phyloP scores from a whole-genome alignment of 2,888 invertebrate genomes.

The Limnephilus auricula region DNA sequence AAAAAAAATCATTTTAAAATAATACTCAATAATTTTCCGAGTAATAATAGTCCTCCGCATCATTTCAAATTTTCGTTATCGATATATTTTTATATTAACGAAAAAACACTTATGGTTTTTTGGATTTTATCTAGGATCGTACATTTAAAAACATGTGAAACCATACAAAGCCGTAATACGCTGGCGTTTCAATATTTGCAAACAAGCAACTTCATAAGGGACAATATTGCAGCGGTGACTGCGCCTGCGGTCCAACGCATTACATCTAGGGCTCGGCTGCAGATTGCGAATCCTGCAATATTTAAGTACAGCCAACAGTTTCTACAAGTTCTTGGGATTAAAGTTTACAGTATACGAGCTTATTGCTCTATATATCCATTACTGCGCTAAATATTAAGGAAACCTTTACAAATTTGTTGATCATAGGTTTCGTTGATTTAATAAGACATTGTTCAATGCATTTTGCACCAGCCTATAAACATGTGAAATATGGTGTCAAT shows the following conservation, averaged over 20 bases:
- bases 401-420: not conserved
- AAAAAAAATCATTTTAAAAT: no score
- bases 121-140: not conserved
- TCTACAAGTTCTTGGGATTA: not conserved
- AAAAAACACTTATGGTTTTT: no score
- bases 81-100: no score
- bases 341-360: not conserved
- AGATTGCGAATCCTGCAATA: not conserved
- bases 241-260: not conserved
- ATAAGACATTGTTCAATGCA: no score
- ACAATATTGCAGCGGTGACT: not conserved
- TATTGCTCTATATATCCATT: not conserved
- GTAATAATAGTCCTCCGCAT: no score
- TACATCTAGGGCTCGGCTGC: not conserved
- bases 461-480: no score
- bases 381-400: not conserved
- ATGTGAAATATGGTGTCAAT: no score
- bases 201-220: not conserved
- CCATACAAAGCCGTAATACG: not conserved
- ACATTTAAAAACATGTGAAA: not conserved
- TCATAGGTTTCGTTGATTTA: not conserved
- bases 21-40: no score
- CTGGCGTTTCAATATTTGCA: not conserved
- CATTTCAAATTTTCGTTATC: no score
- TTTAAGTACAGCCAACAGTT: not conserved